Conservation (phyloP, 2,888 invertebrate species). For the Pristionchus entomophagus region DNA sequence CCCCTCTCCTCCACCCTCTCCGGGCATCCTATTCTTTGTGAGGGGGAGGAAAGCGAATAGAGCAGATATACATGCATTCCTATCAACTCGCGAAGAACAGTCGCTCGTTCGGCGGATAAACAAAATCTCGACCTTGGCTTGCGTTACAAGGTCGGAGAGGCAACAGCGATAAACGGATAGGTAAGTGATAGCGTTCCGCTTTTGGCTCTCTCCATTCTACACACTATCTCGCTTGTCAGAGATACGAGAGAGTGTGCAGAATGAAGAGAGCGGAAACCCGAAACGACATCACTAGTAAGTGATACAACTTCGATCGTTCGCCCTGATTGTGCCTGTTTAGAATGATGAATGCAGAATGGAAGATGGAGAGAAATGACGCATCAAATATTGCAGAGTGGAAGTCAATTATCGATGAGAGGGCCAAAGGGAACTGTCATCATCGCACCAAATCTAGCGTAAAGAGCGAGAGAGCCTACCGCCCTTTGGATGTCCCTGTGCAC, state of each 20-base stretch:
- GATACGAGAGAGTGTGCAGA: too few relatives aligned
- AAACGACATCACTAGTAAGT: too few relatives aligned
- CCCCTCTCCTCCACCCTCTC: slow-evolving; percentile 19
- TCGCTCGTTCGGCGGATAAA: not conserved
- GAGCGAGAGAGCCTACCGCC: slow-evolving; percentile 11
- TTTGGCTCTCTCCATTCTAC: too few relatives aligned
- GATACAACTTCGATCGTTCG: too few relatives aligned
- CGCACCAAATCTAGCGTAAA: not conserved
- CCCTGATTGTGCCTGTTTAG: too few relatives aligned
- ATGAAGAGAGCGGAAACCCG: too few relatives aligned
- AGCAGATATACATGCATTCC: not conserved
- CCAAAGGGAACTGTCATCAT: not conserved
- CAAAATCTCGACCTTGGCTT: slow-evolving; percentile 26
- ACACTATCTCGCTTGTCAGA: too few relatives aligned
- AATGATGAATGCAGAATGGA: not conserved
- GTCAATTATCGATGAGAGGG: slow-evolving; percentile 14
- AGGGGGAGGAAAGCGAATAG: not conserved
- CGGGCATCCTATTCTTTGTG: slow-evolving; percentile 19
- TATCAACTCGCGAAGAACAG: not conserved
- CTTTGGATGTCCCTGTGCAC: not conserved
- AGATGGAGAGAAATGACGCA: not conserved
- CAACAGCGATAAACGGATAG: not conserved
- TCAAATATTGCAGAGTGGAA: too few relatives aligned
- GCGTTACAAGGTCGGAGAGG: slow-evolving; percentile 12
- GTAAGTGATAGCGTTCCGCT: too few relatives aligned